A percentile compares a stretch with the other conserved stretches of the same genome.
Evolutionary conservation across 1,140 invertebrate species (phyloP).

Genomic region (Aradophagus sp.): DNA sequence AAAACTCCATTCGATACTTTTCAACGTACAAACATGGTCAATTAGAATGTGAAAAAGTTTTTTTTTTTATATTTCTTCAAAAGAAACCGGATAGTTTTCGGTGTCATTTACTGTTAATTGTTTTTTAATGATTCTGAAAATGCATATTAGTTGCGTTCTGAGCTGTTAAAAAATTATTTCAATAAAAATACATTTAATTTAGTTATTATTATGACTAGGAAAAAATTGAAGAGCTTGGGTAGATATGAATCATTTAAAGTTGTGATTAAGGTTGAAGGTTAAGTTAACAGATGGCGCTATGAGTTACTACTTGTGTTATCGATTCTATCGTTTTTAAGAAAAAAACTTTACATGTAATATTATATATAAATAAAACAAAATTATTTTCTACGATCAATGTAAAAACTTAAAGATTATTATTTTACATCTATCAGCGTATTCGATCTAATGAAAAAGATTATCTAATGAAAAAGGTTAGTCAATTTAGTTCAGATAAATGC

Average conservation of each 20-base stretch:
- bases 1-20: slow-evolving; percentile 32
- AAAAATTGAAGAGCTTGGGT: slow-evolving; percentile 31
- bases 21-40: slow-evolving; percentile 45
- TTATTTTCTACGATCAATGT: no score
- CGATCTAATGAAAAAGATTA: no score
- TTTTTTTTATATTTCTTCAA: slow-evolving; percentile 30
- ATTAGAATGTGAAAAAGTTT: slow-evolving; percentile 40
- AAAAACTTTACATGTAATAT: no score
- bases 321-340: no score
- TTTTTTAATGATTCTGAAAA: no score
- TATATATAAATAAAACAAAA: no score
- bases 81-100: neutral
- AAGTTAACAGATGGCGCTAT: slow-evolving; percentile 3
- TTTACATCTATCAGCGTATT: no score
- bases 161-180: slow-evolving; percentile 6
- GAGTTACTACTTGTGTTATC: neutral
- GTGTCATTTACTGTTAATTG: no score
- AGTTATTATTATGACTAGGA: slow-evolving; percentile 54
- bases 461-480: no score
- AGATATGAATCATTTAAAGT: slow-evolving; percentile 32
- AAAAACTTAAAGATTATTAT: no score
- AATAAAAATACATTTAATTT: slow-evolving; percentile 33
- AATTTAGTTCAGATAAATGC: no score
- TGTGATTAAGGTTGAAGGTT: neutral
- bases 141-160: no score